Percentiles rank a stretch among this genome's conserved stretches.
These are phyloP conservation scores for Tinea trinotella DNA, from an alignment of 2,888 invertebrate genomes.

Conservation along the genomic window DNA sequence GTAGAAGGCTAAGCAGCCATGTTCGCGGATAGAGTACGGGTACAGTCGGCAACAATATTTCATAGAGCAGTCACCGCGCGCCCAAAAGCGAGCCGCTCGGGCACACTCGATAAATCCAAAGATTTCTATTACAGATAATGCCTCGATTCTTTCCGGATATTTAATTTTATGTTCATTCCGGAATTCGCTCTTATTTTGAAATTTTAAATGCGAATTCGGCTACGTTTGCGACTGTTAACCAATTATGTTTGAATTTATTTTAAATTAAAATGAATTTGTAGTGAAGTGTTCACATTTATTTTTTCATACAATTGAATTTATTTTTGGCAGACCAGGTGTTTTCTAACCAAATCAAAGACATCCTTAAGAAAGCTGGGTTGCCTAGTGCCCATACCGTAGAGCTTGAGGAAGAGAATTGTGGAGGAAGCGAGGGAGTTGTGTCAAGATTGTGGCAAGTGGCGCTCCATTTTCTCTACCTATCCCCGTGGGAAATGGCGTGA, in stretches of 20 bases:
- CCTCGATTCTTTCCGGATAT: constrained; percentile 19
- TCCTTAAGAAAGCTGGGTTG: no score
- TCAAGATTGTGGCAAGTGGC: no score
- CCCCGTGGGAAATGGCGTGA: no score
- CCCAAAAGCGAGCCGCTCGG: background rate
- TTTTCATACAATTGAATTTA: no score
- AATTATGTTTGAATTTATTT: constrained; percentile 6
- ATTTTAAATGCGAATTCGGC: background rate
- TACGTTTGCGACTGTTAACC: background rate
- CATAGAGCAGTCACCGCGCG: background rate
- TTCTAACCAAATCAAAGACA: no score
- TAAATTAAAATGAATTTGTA: background rate
- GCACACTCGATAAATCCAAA: constrained; percentile 17
- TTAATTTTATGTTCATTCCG: constrained; percentile 17
- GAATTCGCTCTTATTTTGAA: constrained; percentile 16
- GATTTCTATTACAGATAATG: constrained; percentile 18
- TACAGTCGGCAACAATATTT: background rate
- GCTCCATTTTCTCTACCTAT: no score
- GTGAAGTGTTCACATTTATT: no score
- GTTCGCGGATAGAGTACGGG: constrained; percentile 8
- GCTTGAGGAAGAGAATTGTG: no score
- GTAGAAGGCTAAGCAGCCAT: background rate
- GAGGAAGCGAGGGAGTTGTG: no score
- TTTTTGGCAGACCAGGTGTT: no score
- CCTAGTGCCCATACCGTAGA: no score